Conservation (phyloP, 2,888 invertebrate species). For the Dendrolimus pini region DNA sequence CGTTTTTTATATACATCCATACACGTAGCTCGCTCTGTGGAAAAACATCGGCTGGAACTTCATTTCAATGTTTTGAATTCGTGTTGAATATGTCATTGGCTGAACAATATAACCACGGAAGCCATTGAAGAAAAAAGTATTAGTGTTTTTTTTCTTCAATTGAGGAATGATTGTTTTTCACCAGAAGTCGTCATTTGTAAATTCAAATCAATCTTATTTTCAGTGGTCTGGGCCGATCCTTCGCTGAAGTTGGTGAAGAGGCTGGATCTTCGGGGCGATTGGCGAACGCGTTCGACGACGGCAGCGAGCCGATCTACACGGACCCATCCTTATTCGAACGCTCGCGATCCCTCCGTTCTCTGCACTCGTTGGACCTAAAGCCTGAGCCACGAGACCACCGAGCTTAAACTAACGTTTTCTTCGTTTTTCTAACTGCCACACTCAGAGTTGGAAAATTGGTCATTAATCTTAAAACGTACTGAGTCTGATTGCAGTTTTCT, state of each 20-base stretch:
- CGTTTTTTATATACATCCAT: too few species aligned
- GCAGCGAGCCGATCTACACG: constrained; percentile 95
- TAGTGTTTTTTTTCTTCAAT: too few species aligned
- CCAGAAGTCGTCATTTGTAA: too few species aligned
- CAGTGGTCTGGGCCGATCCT: constrained; percentile 64
- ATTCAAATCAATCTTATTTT: not conserved
- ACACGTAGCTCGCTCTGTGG: too few species aligned
- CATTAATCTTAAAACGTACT: not conserved
- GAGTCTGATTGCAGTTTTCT: too few species aligned
- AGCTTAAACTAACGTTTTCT: constrained; percentile 28
- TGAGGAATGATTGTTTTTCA: too few species aligned
- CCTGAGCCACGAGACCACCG: constrained; percentile 63
- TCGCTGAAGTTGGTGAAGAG: constrained; percentile 59
- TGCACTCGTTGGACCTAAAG: constrained; percentile 78
- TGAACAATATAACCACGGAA: too few species aligned
- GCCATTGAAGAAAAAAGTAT: too few species aligned
- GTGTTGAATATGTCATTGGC: too few species aligned
- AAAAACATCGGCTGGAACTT: too few species aligned
- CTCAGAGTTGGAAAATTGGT: not conserved
- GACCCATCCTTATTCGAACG: constrained; percentile 94
- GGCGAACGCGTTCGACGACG: constrained; percentile 84
- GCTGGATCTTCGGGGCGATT: constrained; percentile 67
- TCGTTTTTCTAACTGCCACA: constrained; percentile 2
- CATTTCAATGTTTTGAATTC: too few species aligned
- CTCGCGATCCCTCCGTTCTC: constrained; percentile 83